Evolutionary conservation across 2,113 vertebrate species (phyloP), one percentile per base, ranked within the genome.

Genomic region (Oostethus manadensis): DNA sequence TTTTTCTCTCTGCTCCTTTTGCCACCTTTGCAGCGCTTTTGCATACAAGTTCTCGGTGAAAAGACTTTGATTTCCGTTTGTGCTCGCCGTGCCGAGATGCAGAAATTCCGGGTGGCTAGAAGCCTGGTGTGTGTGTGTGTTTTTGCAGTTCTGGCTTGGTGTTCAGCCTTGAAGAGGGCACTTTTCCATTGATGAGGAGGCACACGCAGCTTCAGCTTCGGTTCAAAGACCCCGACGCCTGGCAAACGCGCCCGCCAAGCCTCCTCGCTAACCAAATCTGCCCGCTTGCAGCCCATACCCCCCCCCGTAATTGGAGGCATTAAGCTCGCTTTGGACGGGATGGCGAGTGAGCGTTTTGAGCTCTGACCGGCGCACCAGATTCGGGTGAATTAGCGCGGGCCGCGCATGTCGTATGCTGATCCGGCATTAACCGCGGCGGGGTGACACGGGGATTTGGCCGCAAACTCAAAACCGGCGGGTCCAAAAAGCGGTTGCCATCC

Each of bases 261-360:
- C 70, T 69, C 77, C 76, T 68, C 70, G 79, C 82, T 76, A n/a
- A n/a, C 82, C 81, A 82, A 84, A 88, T 88, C 84, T 83, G 87
- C 84, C 76, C 77, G 77, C 86, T 84, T 73, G 80, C 86, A 86
- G 78, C 82, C 79, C 82, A 6, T n/a, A n/a, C 33, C 33, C 4
- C 9, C 38, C 78, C 58, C 77, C 78, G 80, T 88, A 90, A 90
- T 89, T 88, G 88, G 85, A 84, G 83, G 86, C 87, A 88, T 88
- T 89, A 88, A 88, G 89, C 84, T 82, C 69, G 82, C 85, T 86
- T 88, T 89, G 86, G 88, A 88, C 86, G 82, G 82, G 79, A 82
- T 70, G 64, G 84, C 74, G 82, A 86, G 84, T 81, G 84, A 84
- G 71, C 62, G 68, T 78, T 84, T 77, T 78, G 74, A 86, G 86